Base-by-base conservation (phyloP, 2,888 invertebrate genomes). In the Leptodirus hochenwartii region DNA sequence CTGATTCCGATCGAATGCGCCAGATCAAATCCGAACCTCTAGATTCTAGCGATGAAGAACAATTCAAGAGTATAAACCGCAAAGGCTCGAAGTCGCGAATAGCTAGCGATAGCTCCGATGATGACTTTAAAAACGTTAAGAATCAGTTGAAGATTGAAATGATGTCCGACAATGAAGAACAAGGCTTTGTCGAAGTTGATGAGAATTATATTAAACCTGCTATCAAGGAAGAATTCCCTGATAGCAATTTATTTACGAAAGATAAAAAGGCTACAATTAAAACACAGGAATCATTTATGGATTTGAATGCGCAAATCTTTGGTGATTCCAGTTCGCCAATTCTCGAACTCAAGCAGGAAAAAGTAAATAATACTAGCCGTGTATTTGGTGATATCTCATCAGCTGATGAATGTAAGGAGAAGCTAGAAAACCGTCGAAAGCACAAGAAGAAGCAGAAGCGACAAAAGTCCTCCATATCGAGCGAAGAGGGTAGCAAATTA, bases 371-470 rank as follows among this genome's bases (percentile, higher is more conserved):
- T 28, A 33, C 36, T 41, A 38, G 35, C 39, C 42, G n/a, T 44
- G n/a, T n/a, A n/a, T n/a, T n/a, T n/a, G 15, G 17, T 12, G 25
- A 34, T 17, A 31, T 36, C 34, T 53, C 53, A 11, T 47, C 51
- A 0, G 53, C 49, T 15, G 54, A 54, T 28, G 54, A 54, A 34
- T 42, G 39, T 33, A 36, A 49, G 31, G 51, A 53, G 23, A 53
- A 49, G 38, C 40, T 45, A 12, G 73, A 73, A 45, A 47, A 63
- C 26, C 63, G 78, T 6, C 79, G 74, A 48, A 82, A 79, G 47
- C 82, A 82, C 47, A 82, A 80, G 53, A 82, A 81, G 61, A 82
- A 80, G 46, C 79, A 80, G 47, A 81, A 76, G 51, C 73, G 75
- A 15, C 72, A 75, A 39, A 82, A 80, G 47, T 66, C 62, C 39